A percentile compares a stretch with the other conserved stretches of the same genome.
Conservation (phyloP, 1,140 invertebrate species). For the Cydia strobilella region DNA sequence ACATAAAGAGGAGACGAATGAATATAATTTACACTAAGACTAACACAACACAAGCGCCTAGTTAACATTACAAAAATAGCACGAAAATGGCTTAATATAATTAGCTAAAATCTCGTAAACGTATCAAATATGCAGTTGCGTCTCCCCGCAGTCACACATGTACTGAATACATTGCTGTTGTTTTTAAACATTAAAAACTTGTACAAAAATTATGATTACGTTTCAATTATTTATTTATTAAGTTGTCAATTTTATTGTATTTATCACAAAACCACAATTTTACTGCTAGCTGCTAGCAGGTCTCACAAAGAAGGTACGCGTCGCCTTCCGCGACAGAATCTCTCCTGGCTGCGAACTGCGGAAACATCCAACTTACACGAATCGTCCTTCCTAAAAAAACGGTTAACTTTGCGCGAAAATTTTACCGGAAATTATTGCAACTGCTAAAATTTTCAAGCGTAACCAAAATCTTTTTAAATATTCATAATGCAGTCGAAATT, state of each 20-base stretch:
- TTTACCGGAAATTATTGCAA: background rate
- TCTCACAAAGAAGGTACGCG: constrained; percentile 60
- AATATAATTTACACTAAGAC: constrained; percentile 59
- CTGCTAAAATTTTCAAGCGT: background rate
- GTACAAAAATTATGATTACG: constrained; percentile 70
- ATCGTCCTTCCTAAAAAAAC: background rate
- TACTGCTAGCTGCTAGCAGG: constrained; percentile 77
- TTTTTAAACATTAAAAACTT: constrained; percentile 57
- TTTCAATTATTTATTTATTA: constrained; percentile 54
- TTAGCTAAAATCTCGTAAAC: constrained; percentile 69
- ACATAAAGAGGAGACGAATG: constrained; percentile 51
- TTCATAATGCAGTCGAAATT: background rate
- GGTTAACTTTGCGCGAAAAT: background rate
- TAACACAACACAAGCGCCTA: constrained; percentile 76
- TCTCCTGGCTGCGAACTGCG: constrained; percentile 53
- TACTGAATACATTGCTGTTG: constrained; percentile 36
- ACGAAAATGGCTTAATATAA: constrained; percentile 70
- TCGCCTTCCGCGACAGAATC: constrained; percentile 52
- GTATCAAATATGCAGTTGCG: constrained; percentile 65
- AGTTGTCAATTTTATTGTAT: constrained; percentile 76
- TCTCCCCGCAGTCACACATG: constrained; percentile 39
- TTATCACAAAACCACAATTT: constrained; percentile 77
- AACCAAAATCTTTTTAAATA: background rate
- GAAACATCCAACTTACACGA: constrained; percentile 37
- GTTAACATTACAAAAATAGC: constrained; percentile 74